Conservation (phyloP, 2,797 vertebrate genomes). For the Mormyrus proboscirostris region DNA sequence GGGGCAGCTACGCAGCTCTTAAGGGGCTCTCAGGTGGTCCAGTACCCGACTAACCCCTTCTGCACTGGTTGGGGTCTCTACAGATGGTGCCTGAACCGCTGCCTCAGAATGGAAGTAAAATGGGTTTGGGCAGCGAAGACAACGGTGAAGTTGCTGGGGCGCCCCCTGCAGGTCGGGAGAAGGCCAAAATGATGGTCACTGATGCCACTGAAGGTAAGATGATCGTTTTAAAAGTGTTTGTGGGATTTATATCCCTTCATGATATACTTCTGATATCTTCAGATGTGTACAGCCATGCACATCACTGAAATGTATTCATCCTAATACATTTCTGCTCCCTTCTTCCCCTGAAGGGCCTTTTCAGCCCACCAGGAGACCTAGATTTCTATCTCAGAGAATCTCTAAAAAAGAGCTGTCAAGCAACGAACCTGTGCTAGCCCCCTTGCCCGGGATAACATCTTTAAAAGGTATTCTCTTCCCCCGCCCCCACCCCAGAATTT, state of each 20-base stretch:
- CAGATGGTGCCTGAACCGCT: neutral
- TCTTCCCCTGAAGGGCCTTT: slow-evolving; percentile 19
- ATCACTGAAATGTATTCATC: neutral
- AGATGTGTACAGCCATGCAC: neutral
- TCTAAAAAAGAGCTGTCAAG: slow-evolving; percentile 41
- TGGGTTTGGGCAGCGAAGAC: neutral
- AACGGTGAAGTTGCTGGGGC: neutral
- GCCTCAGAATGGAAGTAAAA: neutral
- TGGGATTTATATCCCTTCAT: neutral
- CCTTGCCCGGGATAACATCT: slow-evolving; percentile 45
- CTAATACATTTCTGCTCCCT: neutral
- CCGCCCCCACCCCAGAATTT: neutral
- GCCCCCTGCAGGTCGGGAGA: neutral
- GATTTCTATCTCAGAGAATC: slow-evolving; percentile 47
- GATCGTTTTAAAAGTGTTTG: neutral
- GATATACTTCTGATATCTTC: neutral
- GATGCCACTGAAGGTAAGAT: neutral
- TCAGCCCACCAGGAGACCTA: slow-evolving; percentile 48
- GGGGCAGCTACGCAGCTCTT: neutral
- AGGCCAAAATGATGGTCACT: neutral
- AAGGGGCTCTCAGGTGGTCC: neutral
- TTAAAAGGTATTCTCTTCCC: slow-evolving; percentile 49
- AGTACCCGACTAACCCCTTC: neutral
- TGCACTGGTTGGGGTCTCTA: neutral
- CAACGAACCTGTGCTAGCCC: slow-evolving; percentile 32